These are phyloP conservation scores for Xiphorhynchus erythropygius DNA, from an alignment of 2,797 vertebrate species.

Conservation along the genomic window DNA sequence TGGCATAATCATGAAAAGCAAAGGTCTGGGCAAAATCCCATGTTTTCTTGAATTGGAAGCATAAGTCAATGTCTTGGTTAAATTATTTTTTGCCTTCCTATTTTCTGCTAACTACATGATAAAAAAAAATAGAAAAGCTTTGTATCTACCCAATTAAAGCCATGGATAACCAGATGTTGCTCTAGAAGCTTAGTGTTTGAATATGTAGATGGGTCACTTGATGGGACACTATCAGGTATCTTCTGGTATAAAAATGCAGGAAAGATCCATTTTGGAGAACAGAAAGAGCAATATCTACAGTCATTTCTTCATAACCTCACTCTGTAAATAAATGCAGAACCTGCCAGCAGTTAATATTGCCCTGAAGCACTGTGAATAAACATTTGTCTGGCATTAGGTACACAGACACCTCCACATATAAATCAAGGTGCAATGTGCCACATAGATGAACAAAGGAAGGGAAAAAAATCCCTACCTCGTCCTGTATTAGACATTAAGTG, in stretches of 20 bases:
- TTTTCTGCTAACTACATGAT: not conserved
- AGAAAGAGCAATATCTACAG: not conserved
- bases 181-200: not conserved
- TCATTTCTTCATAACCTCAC: not conserved
- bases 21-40: slow-evolving; percentile 45
- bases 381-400: slow-evolving; percentile 29
- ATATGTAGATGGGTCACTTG: not conserved
- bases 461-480: not conserved
- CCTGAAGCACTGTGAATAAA: slow-evolving; percentile 50
- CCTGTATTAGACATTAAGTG: slow-evolving; percentile 57
- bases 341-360: slow-evolving; percentile 46
- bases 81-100: slow-evolving; percentile 26
- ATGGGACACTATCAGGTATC: not conserved
- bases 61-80: slow-evolving; percentile 25
- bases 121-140: not conserved
- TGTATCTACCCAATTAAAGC: not conserved
- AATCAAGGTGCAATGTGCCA: slow-evolving; percentile 43
- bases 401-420: not conserved
- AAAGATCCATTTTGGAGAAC: not conserved
- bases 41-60: slow-evolving; percentile 1
- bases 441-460: not conserved
- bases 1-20: slow-evolving; percentile 17
- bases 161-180: not conserved
- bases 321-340: slow-evolving; percentile 23
- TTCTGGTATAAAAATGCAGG: not conserved